A percentile compares a stretch with the other conserved stretches of the same genome.
These are phyloP conservation scores for Amyelois transitella DNA, from an alignment of 1,140 invertebrate genomes.

Conservation along the genomic window DNA sequence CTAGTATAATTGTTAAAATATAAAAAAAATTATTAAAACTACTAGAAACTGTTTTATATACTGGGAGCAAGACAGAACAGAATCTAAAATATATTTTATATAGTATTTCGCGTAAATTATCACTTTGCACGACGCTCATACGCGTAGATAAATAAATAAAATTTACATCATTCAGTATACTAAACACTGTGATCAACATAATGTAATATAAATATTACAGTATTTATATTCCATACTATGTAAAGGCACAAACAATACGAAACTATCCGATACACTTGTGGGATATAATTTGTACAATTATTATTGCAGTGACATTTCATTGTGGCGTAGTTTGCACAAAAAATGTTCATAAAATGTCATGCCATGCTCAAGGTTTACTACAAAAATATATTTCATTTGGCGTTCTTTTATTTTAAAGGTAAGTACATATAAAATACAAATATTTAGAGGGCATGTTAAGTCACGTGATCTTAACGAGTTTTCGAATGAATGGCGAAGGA, in stretches of 20 bases:
- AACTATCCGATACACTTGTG: conserved; percentile 30
- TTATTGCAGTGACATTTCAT: conserved; percentile 4
- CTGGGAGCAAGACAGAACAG: not conserved
- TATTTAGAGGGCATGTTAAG: not conserved
- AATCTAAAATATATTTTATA: not conserved
- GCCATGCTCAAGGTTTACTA: conserved; percentile 52
- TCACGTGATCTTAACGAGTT: no score
- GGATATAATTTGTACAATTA: conserved; percentile 21
- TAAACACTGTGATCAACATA: not conserved
- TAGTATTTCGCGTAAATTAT: not conserved
- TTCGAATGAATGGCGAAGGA: no score
- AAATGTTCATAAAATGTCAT: conserved; percentile 40
- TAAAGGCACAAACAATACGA: conserved; percentile 66
- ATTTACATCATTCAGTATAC: not conserved
- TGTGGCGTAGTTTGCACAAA: not conserved
- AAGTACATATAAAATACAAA: conserved; percentile 35
- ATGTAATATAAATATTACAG: conserved; percentile 12
- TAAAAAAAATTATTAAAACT: not conserved
- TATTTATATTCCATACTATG: conserved; percentile 48
- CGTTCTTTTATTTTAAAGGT: conserved; percentile 38
- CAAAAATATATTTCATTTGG: conserved; percentile 68
- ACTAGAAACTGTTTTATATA: not conserved
- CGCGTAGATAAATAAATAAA: not conserved
- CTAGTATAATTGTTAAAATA: not conserved
- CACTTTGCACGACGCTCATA: not conserved